Conservation (phyloP, 2,797 vertebrate genomes). For the Cyclopterus lumpus region DNA sequence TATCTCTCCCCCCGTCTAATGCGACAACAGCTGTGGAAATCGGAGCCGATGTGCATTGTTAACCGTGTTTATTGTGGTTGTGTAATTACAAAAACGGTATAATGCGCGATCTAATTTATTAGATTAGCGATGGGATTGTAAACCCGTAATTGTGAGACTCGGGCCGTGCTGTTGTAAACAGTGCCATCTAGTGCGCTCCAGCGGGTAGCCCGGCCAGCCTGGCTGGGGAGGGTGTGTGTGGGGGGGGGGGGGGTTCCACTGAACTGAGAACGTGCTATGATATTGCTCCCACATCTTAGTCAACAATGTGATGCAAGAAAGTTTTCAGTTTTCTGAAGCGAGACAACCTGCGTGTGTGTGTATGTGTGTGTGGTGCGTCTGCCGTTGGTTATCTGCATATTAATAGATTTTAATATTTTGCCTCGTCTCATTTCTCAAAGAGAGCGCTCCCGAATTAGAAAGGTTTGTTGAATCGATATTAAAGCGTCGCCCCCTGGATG, state of each 20-base stretch:
- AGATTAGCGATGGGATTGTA: slow-evolving; percentile 81
- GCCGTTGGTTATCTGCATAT: background rate
- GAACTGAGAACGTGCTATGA: slow-evolving; percentile 21
- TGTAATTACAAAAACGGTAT: slow-evolving; percentile 85
- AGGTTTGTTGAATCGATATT: background rate
- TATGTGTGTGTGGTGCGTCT: background rate
- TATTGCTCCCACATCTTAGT: slow-evolving; percentile 24
- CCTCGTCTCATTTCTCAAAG: background rate
- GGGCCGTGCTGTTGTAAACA: slow-evolving; percentile 76
- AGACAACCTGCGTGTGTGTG: background rate
- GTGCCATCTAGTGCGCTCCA: slow-evolving; percentile 82
- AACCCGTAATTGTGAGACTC: slow-evolving; percentile 73
- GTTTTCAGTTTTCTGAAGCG: background rate
- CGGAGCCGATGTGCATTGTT: slow-evolving; percentile 77
- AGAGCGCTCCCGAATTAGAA: background rate
- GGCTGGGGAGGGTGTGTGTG: slow-evolving; percentile 1
- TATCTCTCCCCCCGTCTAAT: slow-evolving; percentile 75
- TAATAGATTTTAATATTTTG: background rate
- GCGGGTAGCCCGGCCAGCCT: background rate
- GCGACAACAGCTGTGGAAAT: slow-evolving; percentile 79
- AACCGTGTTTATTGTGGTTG: slow-evolving; percentile 82
- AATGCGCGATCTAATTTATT: slow-evolving; percentile 83
- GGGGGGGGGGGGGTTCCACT: slow-evolving; percentile 16
- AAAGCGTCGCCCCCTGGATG: background rate
- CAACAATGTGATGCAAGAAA: slow-evolving; percentile 10